Evolutionary conservation across 2,797 vertebrate genomes (phyloP).

Genomic region (Avahi laniger): DNA sequence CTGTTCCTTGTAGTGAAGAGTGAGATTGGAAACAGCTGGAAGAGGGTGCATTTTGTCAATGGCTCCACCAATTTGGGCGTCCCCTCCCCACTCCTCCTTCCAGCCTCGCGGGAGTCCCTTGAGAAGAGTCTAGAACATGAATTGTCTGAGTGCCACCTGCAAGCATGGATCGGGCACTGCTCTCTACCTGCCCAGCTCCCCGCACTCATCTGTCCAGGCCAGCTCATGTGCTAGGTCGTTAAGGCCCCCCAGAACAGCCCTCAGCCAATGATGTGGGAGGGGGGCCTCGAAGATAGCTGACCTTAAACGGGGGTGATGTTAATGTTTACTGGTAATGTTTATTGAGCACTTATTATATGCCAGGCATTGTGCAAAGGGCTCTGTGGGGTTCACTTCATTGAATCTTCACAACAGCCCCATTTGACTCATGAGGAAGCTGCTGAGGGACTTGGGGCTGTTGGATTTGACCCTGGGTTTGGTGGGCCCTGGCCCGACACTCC

Average conservation of each 20-base stretch:
- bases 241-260: background rate
- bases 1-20: background rate
- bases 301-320: background rate
- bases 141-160: background rate
- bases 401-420: background rate
- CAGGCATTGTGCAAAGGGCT: background rate
- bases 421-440: background rate
- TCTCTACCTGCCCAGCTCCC: background rate
- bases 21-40: background rate
- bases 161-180: no score
- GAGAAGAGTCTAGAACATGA: background rate
- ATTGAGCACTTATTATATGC: background rate
- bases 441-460: no score
- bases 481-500: background rate
- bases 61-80: background rate
- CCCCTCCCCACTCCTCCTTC: background rate
- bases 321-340: background rate
- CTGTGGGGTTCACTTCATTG: background rate
- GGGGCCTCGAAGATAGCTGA: background rate
- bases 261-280: fast-evolving
- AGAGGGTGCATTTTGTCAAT: background rate
- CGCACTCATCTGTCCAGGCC: background rate
- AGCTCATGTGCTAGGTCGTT: background rate
- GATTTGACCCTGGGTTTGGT: background rate
- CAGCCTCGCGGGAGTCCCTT: no score